Evolutionary conservation across 2,888 invertebrate genomes (phyloP).

Genomic region (Drosophila mulleri): DNA sequence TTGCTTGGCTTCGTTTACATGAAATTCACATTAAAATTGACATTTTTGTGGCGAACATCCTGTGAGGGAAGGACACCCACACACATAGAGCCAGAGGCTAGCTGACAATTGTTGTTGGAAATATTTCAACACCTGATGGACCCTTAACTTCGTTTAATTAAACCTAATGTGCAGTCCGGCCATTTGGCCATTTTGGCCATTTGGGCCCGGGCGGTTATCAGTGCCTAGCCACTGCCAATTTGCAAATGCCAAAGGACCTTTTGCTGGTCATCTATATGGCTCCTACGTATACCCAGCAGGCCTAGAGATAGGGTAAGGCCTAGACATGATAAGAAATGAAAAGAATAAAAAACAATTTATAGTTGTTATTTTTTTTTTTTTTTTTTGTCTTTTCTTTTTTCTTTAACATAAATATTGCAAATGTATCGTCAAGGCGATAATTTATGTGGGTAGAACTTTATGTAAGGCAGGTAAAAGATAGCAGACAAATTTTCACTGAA

Average conservation of each 20-base stretch:
- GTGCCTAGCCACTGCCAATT: constrained; percentile 31
- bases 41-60: constrained; percentile 49
- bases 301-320: neutral
- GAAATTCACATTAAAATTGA: constrained; percentile 75
- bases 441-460: neutral
- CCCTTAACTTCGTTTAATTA: constrained; percentile 64
- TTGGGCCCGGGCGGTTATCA: constrained; percentile 50
- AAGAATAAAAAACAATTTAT: neutral
- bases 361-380: neutral
- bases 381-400: neutral
- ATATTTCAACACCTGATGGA: constrained; percentile 58
- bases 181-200: constrained; percentile 28
- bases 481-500: neutral
- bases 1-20: constrained; percentile 50
- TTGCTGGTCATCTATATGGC: constrained; percentile 12
- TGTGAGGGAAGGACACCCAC: constrained; percentile 21
- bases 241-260: constrained; percentile 42
- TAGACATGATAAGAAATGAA: neutral
- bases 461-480: neutral
- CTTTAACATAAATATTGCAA: neutral
- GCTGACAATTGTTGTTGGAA: constrained; percentile 52
- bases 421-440: neutral
- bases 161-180: constrained; percentile 60
- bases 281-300: constrained; percentile 22
- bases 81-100: neutral